Evolutionary conservation across 2,888 invertebrate genomes (phyloP), one percentile per base, ranked within the genome.

Genomic region (Amphipyra tragopoginis): DNA sequence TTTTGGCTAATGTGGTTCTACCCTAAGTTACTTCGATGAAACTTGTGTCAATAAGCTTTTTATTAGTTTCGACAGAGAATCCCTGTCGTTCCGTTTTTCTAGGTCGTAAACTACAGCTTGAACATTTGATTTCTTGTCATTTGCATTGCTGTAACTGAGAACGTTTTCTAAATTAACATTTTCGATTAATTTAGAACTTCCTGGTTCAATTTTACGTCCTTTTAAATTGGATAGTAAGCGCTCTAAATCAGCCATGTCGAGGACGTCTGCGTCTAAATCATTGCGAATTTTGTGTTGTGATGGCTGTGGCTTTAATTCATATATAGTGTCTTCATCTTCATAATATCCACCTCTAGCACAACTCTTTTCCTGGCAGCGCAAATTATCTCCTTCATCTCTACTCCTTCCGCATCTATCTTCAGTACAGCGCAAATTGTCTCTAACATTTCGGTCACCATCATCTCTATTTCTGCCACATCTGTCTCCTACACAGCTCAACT

Each of bases 211-310:
- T 11, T 52, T 40, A 6, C 33, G 44, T 26, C 43, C 10, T 15
- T 50, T 15, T 21, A 21, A 21, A 50, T 64, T 60, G 3, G 33
- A 62, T 2, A 77, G 11, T 8, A 71, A 51, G 2, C 65, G 62
- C n/a, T 74, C 71, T 53, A 83, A 60, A 26, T 82, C 64, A 0
- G 77, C 58, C 11, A 80, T 43, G 56, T 88, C 81, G 0, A 88
- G 48, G 14, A 88, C 72, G 13, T 87, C 68, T 2, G 85, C 82
- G 33, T 86, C 85, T 42, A 86, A 47, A 21, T 86, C 71, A 4
- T 84, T 72, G 42, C 69, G 80, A n/a, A 84, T 49, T 69, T 75
- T 78, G 38, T 79, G 79, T 42, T 67, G 76, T 48, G 75, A 76
- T 5, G 79, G 77, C 14, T 58, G 60, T 8, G 49, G 47, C 26